Conservation (phyloP, 2,888 invertebrate species). For the Idaea aversata region DNA sequence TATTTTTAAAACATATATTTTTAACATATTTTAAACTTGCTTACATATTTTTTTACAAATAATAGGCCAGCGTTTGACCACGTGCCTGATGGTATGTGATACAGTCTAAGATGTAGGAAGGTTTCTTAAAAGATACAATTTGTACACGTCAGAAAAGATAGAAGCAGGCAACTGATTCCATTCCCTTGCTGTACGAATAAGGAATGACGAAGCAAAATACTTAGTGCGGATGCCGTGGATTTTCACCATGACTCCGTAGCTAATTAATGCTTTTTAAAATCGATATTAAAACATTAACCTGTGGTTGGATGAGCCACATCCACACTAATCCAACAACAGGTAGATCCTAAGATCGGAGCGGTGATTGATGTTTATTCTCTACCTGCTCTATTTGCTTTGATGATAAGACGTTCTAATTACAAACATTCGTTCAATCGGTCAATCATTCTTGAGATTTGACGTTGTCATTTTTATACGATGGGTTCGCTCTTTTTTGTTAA, state of each 20-base stretch:
- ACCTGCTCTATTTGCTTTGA: neutral
- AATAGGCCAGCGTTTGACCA: too few relatives aligned
- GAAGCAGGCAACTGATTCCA: too few relatives aligned
- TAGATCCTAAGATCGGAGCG: neutral
- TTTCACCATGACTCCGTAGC: neutral
- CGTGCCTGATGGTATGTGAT: too few relatives aligned
- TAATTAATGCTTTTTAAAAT: neutral
- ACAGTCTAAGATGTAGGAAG: too few relatives aligned
- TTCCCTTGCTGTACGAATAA: too few relatives aligned
- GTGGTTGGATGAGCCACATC: neutral
- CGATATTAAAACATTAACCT: neutral
- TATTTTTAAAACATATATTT: too few relatives aligned
- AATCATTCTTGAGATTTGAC: conserved; percentile 1
- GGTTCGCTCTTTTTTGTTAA: neutral
- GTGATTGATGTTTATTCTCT: neutral
- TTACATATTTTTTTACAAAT: too few relatives aligned
- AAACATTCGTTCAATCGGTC: neutral
- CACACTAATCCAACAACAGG: neutral
- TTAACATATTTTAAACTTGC: too few relatives aligned
- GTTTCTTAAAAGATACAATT: too few relatives aligned
- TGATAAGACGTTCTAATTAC: neutral
- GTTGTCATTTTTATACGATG: neutral
- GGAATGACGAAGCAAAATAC: too few relatives aligned
- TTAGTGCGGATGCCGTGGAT: too few relatives aligned
- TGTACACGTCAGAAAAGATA: too few relatives aligned